A percentile compares a stretch with the other conserved stretches of the same genome.
Evolutionary conservation across 2,888 invertebrate genomes (phyloP).

Genomic region (Podabrus alpinus): DNA sequence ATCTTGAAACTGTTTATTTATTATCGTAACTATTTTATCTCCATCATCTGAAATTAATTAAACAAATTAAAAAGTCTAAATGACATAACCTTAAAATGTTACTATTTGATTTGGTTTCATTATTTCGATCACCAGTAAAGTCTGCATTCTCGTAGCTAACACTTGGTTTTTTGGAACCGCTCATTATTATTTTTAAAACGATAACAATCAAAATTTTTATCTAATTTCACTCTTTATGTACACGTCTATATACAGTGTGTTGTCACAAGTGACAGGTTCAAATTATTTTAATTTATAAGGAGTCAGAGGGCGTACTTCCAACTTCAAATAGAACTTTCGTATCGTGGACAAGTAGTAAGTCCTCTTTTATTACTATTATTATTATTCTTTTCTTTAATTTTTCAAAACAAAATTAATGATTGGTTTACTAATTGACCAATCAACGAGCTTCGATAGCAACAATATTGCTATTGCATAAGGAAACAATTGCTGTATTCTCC

Average conservation of each 20-base stretch:
- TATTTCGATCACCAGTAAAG: background rate
- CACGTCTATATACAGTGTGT: background rate
- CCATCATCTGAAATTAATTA: slow-evolving; percentile 49
- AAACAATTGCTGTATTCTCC: too few species aligned
- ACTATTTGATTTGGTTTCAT: background rate
- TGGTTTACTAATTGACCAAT: too few species aligned
- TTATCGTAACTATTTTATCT: slow-evolving; percentile 68
- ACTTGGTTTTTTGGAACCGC: background rate
- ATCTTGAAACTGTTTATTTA: slow-evolving; percentile 72
- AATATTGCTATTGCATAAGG: too few species aligned
- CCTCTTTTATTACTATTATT: too few species aligned
- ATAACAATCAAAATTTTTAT: background rate
- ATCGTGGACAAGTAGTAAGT: background rate
- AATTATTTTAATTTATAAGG: background rate
- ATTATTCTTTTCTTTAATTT: too few species aligned
- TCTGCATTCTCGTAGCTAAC: background rate
- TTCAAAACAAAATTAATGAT: too few species aligned
- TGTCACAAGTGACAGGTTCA: background rate
- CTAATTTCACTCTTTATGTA: background rate
- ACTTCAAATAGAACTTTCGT: background rate
- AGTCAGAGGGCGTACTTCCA: background rate
- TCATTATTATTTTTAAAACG: background rate
- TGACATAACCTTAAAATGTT: background rate
- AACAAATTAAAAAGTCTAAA: background rate
- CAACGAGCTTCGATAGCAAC: too few species aligned